phyloP scores from a whole-genome alignment of 2,797 vertebrate genomes.

The Scyliorhinus canicula region DNA sequence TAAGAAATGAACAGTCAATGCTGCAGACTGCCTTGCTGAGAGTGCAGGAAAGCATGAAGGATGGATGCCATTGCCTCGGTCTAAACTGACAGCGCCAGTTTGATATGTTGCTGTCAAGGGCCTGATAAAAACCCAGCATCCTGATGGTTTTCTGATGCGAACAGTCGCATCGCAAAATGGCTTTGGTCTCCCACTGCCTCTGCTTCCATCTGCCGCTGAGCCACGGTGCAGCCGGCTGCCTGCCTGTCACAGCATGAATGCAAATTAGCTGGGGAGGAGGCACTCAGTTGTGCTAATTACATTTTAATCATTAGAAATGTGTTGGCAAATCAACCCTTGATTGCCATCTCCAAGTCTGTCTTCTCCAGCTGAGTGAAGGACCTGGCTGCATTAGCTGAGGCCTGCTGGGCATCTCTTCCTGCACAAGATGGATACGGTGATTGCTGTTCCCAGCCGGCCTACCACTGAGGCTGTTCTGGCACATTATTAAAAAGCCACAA shows the following conservation, averaged over 20 bases:
- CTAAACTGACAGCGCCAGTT: constrained; percentile 83
- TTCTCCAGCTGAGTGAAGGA: constrained; percentile 81
- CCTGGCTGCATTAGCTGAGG: constrained; percentile 65
- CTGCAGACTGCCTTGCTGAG: constrained; percentile 60
- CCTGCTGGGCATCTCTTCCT: constrained; percentile 68
- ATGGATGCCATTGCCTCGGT: constrained; percentile 84
- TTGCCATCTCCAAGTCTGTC: constrained; percentile 91
- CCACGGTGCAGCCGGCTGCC: constrained; percentile 84
- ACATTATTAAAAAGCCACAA: constrained; percentile 81
- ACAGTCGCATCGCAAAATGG: constrained; percentile 92
- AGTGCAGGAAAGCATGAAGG: constrained; percentile 79
- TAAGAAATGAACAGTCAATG: constrained; percentile 65
- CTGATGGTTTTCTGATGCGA: constrained; percentile 98
- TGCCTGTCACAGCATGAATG: constrained; percentile 98
- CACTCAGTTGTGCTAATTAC: constrained; percentile 99
- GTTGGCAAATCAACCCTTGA: constrained; percentile 99
- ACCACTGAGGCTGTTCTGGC: constrained; percentile 76
- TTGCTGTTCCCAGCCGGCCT: constrained; percentile 56
- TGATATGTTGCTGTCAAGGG: constrained; percentile 83
- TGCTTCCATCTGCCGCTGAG: constrained; percentile 98
- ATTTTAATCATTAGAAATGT: constrained; percentile 99
- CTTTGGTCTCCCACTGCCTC: constrained; percentile 83
- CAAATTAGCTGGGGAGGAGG: constrained; percentile 99
- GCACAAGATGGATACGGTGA: constrained; percentile 69
- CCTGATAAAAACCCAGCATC: constrained; percentile 76